Base-by-base conservation (phyloP, 2,797 vertebrate species). In the Aselliscus stoliczkanus region DNA sequence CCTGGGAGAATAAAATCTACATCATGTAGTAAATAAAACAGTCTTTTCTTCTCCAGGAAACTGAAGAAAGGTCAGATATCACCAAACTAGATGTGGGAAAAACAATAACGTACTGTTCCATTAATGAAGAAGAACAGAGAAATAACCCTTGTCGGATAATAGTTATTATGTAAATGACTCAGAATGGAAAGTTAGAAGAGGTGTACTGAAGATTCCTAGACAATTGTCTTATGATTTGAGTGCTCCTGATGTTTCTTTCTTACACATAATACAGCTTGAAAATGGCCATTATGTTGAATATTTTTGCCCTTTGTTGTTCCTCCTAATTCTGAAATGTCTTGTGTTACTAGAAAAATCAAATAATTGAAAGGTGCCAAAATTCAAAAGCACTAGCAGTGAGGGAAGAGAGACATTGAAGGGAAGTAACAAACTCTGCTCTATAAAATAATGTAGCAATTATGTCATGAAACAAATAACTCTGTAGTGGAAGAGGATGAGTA, bases 1-100 rank as follows among this genome's bases (percentile, higher is more conserved):
- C 81, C 39, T 64, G 34, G 52, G 58, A 93, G 58, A 87, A 87
- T 88, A 95, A 93, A 37, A 37, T 50, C 29, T 90, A 52, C 42
- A 88, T 69, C 42, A 92, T 27, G 58, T 62, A 83, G 54, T 67
- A 94, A 93, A 94, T 89, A 94, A 93, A 97, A 86, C n/a, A 20
- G 52, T 83, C 56, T 70, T 94, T 89, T 79, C 47, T 91, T 93
- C 69, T 80, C 56, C 34, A 64, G 60, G 73, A 96, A 93, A 56
- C 3, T 42, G 42, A 91, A 80, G 75, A 75, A 88, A 84, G 54
- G 13, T 77, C 37, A 67, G 88, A 84, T 72, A 94, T 93, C 62
- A 92, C 89, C 82, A 83, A 93, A 80, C 10, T 62, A 87, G 77
- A 70, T 27, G 52, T 93, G 65, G 39, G 14, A 62, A 62, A 89